Percentiles rank a stretch among this genome's conserved stretches.
These are phyloP conservation scores for Cheilosia scutellata DNA, from an alignment of 2,888 invertebrate genomes.

Conservation along the genomic window DNA sequence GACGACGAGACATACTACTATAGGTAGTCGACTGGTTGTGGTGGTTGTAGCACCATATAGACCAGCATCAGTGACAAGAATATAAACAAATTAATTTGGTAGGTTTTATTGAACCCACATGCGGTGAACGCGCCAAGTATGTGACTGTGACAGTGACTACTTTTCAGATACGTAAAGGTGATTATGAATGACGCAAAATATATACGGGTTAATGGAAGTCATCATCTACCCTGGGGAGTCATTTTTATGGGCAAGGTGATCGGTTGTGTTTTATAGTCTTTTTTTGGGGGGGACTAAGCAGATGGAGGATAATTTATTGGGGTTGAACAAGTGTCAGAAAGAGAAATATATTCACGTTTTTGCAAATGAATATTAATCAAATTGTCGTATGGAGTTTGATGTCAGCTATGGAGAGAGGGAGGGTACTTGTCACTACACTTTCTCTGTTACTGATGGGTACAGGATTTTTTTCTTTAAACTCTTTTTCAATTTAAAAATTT, in stretches of 20 bases:
- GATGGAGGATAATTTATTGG: slow-evolving; percentile 13
- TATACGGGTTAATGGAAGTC: slow-evolving; percentile 48
- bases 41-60: slow-evolving; percentile 11
- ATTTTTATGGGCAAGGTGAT: slow-evolving; percentile 32
- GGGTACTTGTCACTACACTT: too few relatives aligned
- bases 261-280: background rate
- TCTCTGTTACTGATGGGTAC: too few relatives aligned
- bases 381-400: background rate
- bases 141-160: slow-evolving; percentile 36
- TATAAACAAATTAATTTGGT: slow-evolving; percentile 56
- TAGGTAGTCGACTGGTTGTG: background rate
- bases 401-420: too few relatives aligned
- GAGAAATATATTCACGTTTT: background rate
- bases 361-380: slow-evolving; percentile 2
- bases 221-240: slow-evolving; percentile 19
- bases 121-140: slow-evolving; percentile 4
- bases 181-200: slow-evolving; percentile 51
- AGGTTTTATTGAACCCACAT: slow-evolving; percentile 66
- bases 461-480: too few relatives aligned
- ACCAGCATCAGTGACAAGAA: slow-evolving; percentile 51
- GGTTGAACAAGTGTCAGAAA: slow-evolving; percentile 6
- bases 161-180: slow-evolving; percentile 24
- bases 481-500: too few relatives aligned
- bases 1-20: too few relatives aligned
- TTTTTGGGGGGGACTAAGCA: background rate